These are phyloP conservation scores for Physella acuta DNA, from an alignment of 1,140 invertebrate species.

Conservation along the genomic window DNA sequence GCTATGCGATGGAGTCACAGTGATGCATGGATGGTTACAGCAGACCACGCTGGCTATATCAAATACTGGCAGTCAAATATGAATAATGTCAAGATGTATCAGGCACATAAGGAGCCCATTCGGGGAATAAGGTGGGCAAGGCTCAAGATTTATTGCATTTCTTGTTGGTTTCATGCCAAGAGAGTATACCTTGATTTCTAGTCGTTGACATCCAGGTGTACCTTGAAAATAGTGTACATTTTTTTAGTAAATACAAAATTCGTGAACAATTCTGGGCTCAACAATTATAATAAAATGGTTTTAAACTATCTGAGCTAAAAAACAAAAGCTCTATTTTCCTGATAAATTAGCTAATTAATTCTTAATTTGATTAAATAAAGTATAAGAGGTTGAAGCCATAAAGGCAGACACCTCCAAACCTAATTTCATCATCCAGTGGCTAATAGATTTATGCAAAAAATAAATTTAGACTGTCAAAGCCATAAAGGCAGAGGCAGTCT, in stretches of 20 bases:
- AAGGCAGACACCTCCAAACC: constrained; percentile 17
- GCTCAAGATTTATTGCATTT: not conserved
- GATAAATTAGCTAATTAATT: too few relatives aligned
- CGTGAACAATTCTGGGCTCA: not conserved
- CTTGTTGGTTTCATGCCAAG: not conserved
- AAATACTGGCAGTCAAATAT: constrained; percentile 99
- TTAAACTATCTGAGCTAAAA: too few relatives aligned
- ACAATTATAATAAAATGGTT: not conserved
- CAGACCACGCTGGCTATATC: constrained; percentile 96
- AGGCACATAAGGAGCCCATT: constrained; percentile 99
- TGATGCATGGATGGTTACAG: constrained; percentile 99
- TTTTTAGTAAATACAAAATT: not conserved
- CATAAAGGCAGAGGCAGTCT: constrained; percentile 21
- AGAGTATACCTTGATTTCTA: not conserved
- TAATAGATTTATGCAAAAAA: too few relatives aligned
- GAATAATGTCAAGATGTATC: constrained; percentile 99
- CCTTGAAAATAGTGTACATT: not conserved
- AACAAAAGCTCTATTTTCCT: too few relatives aligned
- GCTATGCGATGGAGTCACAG: constrained; percentile 99
- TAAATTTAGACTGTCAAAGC: constrained; percentile 15
- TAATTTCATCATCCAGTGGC: too few relatives aligned
- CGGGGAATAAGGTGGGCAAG: constrained; percentile 85
- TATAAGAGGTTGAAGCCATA: constrained; percentile 19
- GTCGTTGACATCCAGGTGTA: not conserved
- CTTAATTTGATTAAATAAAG: too few relatives aligned